phyloP scores from a whole-genome alignment of 2,113 vertebrate species.

The Argyrosomus japonicus region DNA sequence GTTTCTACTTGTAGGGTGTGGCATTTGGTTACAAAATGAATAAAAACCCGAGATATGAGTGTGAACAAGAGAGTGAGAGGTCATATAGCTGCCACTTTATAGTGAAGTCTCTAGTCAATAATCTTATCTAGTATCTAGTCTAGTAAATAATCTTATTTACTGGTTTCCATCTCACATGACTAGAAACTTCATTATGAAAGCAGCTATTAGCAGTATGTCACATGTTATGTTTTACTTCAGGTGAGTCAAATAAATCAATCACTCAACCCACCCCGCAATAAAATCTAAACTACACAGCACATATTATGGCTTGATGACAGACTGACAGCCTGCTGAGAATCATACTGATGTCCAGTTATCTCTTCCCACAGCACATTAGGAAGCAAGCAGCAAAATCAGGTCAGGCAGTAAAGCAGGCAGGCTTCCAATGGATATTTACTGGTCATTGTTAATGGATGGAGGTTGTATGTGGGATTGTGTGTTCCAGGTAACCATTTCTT shows the following conservation, averaged over 20 bases:
- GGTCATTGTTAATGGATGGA: not conserved
- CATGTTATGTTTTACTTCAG: not conserved
- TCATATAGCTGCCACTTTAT: conserved; percentile 31
- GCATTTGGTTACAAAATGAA: conserved; percentile 40
- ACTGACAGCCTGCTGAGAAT: not conserved
- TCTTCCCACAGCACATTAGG: conserved; percentile 1
- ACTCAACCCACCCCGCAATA: not conserved
- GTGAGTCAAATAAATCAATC: not conserved
- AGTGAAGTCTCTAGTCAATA: too few relatives aligned
- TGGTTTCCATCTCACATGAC: not conserved
- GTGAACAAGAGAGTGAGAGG: not conserved
- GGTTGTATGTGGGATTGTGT: not conserved
- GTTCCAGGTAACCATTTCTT: not conserved
- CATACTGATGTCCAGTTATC: not conserved
- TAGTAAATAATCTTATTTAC: not conserved
- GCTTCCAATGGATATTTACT: not conserved
- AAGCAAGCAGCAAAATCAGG: conserved; percentile 21
- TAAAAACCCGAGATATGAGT: conserved; percentile 14
- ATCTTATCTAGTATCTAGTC: too few relatives aligned
- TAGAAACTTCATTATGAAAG: not conserved
- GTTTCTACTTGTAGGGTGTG: conserved; percentile 27
- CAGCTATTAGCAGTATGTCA: not conserved
- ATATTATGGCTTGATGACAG: not conserved
- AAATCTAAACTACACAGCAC: not conserved
- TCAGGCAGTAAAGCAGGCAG: not conserved